Percentiles rank a stretch among this genome's conserved stretches.
These are phyloP conservation scores for Apamea anceps DNA, from an alignment of 2,888 invertebrate species.

Conservation along the genomic window DNA sequence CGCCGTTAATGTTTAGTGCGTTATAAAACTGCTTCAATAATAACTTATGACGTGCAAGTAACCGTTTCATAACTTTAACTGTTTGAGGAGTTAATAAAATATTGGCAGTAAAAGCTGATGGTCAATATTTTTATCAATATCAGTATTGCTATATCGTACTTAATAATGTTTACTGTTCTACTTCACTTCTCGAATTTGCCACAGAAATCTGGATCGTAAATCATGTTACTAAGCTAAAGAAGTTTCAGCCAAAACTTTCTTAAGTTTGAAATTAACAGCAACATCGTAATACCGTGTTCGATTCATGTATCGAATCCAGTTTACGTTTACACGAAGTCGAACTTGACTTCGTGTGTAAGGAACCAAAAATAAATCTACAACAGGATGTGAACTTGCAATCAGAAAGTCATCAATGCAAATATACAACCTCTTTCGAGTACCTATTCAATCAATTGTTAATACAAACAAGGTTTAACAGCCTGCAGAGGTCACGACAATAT, in stretches of 20 bases:
- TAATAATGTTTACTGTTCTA: conserved; percentile 33
- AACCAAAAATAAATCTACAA: conserved; percentile 38
- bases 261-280: conserved; percentile 9
- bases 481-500: conserved; percentile 19
- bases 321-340: conserved; percentile 37
- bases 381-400: conserved; percentile 44
- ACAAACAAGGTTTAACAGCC: conserved; percentile 16
- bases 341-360: conserved; percentile 25
- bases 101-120: conserved; percentile 36
- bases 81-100: conserved; percentile 59
- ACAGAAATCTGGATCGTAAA: conserved; percentile 12
- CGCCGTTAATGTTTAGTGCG: conserved; percentile 68
- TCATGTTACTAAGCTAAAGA: neutral
- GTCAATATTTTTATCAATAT: conserved; percentile 45
- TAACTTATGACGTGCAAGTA: conserved; percentile 64
- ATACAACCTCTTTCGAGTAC: conserved; percentile 41
- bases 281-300: conserved; percentile 6
- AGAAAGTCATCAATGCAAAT: conserved; percentile 50
- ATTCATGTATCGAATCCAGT: conserved; percentile 33
- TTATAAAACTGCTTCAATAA: conserved; percentile 71
- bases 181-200: conserved; percentile 17
- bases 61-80: conserved; percentile 54
- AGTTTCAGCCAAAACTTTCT: conserved; percentile 4
- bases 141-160: conserved; percentile 32
- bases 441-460: conserved; percentile 10